Evolutionary conservation across 2,888 invertebrate species (phyloP).

Genomic region (Hemithea aestivaria): DNA sequence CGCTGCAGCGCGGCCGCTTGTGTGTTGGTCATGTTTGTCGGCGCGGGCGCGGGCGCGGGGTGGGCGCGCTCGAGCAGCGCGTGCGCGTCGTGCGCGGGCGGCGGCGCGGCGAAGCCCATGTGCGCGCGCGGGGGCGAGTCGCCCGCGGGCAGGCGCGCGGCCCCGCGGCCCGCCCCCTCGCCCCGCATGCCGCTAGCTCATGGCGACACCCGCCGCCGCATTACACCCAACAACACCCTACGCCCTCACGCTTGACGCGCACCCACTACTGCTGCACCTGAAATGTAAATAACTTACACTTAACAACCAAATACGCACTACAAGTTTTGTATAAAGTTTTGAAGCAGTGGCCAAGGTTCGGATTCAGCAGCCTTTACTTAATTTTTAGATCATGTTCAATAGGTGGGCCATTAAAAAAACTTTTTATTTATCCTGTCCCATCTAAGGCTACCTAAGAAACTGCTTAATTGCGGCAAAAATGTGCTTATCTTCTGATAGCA

Average conservation of each 20-base stretch:
- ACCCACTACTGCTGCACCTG: no score
- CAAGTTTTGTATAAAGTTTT: no score
- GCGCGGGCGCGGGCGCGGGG: conserved; percentile 48
- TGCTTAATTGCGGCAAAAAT: no score
- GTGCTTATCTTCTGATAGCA: no score
- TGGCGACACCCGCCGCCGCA: conserved; percentile 62
- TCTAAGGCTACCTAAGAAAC: no score
- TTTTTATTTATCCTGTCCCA: no score
- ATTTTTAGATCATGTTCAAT: no score
- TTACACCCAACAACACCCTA: conserved; percentile 29
- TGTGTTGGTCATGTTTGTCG: conserved; percentile 32
- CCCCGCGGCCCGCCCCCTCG: conserved; percentile 82
- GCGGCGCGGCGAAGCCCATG: conserved; percentile 78
- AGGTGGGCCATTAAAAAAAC: no score
- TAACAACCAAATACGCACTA: no score
- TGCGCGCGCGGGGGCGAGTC: conserved; percentile 79
- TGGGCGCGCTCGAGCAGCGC: conserved; percentile 75
- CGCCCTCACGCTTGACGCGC: not conserved
- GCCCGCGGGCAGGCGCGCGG: conserved; percentile 81
- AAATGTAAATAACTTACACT: no score
- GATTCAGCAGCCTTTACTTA: no score
- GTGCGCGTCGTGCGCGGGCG: conserved; percentile 72
- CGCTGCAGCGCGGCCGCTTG: conserved; percentile 79
- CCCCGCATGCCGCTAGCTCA: conserved; percentile 79
- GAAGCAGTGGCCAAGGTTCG: no score